phyloP scores from a whole-genome alignment of 1,140 invertebrate species.

The Drosophila ficusphila region DNA sequence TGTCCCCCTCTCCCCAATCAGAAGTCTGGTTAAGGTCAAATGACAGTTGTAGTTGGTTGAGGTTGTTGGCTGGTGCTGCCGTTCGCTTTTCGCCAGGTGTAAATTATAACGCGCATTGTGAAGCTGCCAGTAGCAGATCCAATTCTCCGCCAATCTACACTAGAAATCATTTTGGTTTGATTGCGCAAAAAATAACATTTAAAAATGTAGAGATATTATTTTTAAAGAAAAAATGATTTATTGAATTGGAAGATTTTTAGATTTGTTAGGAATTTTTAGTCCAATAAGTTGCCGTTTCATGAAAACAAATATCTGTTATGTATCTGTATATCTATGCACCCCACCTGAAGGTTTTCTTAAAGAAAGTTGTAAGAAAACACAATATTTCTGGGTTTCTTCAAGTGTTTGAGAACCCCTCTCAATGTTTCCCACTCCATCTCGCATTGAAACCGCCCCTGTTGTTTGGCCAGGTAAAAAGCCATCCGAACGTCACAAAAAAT shows the following conservation, averaged over 20 bases:
- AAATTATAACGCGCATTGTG: conserved; percentile 81
- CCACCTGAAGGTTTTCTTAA: too few relatives aligned
- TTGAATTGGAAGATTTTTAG: too few relatives aligned
- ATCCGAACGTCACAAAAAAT: conserved; percentile 78
- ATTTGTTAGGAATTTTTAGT: too few relatives aligned
- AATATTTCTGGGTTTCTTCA: background rate
- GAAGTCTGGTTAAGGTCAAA: conserved; percentile 67
- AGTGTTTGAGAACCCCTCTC: background rate
- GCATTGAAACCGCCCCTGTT: conserved; percentile 41
- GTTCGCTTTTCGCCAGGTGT: conserved; percentile 61
- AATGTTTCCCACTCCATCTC: background rate
- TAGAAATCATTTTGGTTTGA: too few relatives aligned
- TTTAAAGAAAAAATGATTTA: background rate
- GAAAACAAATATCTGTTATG: too few relatives aligned
- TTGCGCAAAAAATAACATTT: background rate
- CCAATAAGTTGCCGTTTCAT: too few relatives aligned
- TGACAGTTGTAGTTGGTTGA: conserved; percentile 72
- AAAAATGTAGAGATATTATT: background rate
- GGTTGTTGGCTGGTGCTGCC: conserved; percentile 23
- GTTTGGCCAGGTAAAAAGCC: conserved; percentile 74
- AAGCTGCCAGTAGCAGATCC: conserved; percentile 53
- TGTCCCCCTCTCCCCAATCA: background rate
- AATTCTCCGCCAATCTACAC: conserved; percentile 22
- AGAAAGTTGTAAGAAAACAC: too few relatives aligned
- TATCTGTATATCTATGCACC: too few relatives aligned